A percentile compares a stretch with the other conserved stretches of the same genome.
phyloP scores from a whole-genome alignment of 2,797 vertebrate genomes.

The Numenius phaeopus region DNA sequence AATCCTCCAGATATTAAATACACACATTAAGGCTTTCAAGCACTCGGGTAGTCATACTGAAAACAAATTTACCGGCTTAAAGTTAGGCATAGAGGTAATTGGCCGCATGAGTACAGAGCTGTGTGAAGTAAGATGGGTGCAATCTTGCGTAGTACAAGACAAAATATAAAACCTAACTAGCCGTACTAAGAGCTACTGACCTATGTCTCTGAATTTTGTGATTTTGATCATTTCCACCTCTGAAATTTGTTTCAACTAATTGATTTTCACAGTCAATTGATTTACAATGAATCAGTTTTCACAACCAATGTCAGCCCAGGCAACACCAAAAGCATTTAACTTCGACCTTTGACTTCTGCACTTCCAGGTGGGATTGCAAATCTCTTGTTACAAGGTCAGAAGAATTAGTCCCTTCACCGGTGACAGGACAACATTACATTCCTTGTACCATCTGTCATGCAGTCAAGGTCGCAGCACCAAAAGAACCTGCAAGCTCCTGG shows the following conservation, averaged over 20 bases:
- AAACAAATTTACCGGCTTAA: background rate
- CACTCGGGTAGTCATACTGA: background rate
- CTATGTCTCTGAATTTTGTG: background rate
- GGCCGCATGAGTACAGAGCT: background rate
- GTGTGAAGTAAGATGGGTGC: fast-evolving
- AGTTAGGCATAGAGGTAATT: background rate
- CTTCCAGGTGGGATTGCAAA: background rate
- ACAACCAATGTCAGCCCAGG: background rate
- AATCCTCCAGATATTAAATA: background rate
- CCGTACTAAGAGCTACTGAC: background rate
- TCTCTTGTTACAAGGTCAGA: background rate
- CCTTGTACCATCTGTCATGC: background rate
- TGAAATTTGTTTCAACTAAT: background rate
- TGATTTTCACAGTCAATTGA: background rate
- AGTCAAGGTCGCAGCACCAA: background rate
- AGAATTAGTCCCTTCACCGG: background rate
- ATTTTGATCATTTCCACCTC: background rate
- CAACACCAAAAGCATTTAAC: background rate
- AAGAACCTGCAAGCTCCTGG: background rate
- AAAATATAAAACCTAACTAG: background rate
- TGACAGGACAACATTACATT: background rate
- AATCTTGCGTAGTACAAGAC: background rate
- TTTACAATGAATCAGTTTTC: background rate
- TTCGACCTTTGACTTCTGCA: background rate
- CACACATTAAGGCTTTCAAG: background rate